Conservation (phyloP, 1,140 invertebrate genomes). For the Aphelenchoides avenae region DNA sequence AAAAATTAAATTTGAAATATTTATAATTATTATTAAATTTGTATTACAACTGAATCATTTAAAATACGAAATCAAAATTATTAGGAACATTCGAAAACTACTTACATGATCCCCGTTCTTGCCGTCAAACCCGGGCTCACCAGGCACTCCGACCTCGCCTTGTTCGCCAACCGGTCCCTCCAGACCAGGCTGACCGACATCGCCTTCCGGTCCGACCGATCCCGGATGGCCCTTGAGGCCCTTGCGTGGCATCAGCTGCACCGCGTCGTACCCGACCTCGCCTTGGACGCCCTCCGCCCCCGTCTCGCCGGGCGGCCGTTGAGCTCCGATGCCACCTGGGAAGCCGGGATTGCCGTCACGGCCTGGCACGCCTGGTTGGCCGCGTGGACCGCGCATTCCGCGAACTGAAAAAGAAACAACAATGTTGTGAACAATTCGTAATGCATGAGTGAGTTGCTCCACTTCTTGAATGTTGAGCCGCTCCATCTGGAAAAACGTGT, state of each 20-base stretch:
- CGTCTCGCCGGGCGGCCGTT: slow-evolving; percentile 29
- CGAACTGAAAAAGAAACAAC: slow-evolving; percentile 24
- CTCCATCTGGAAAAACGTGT: too few relatives aligned
- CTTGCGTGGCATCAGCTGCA: too few relatives aligned
- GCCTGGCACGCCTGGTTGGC: slow-evolving; percentile 38
- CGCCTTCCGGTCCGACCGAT: slow-evolving; percentile 13
- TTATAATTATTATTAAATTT: too few relatives aligned
- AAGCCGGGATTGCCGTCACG: slow-evolving; percentile 37
- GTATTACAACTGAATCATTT: too few relatives aligned
- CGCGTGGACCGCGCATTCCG: slow-evolving; percentile 50
- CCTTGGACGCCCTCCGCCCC: slow-evolving; percentile 35
- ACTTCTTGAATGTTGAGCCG: too few relatives aligned
- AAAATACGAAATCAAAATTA: too few relatives aligned
- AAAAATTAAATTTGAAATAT: too few relatives aligned
- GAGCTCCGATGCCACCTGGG: slow-evolving; percentile 8
- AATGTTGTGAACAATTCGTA: background rate
- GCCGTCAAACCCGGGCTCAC: slow-evolving; percentile 38
- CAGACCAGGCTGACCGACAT: slow-evolving; percentile 21
- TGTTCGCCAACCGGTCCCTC: slow-evolving; percentile 30
- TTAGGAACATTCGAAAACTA: too few relatives aligned
- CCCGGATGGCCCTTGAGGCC: too few relatives aligned
- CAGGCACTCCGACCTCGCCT: slow-evolving; percentile 35
- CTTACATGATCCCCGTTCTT: too few relatives aligned
- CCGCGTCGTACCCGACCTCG: slow-evolving; percentile 9
- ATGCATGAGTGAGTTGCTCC: too few relatives aligned